Conservation (phyloP, 2,888 invertebrate species). For the Pegoplata infirma region DNA sequence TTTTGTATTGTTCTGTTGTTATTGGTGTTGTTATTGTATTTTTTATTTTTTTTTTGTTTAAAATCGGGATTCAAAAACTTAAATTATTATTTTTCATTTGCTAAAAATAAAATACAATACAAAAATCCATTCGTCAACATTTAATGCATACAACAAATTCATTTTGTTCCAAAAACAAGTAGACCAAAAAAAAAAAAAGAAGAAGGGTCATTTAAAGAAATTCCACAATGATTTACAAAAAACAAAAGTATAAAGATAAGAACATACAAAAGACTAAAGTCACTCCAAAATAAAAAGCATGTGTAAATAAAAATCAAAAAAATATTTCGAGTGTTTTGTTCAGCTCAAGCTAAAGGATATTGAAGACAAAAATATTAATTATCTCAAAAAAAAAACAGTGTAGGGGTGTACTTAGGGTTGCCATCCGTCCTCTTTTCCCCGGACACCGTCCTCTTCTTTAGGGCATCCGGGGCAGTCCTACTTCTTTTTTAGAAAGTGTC, state of each 20-base stretch:
- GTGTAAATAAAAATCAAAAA: no score
- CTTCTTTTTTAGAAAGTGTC: no score
- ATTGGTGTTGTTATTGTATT: no score
- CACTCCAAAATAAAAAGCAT: conserved; percentile 16
- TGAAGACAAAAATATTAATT: no score
- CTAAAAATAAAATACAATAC: conserved; percentile 36
- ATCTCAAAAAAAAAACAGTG: no score
- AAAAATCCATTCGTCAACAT: conserved; percentile 24
- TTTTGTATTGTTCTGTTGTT: conserved; percentile 9
- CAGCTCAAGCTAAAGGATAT: no score
- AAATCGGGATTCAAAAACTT: conserved; percentile 46
- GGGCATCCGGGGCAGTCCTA: no score
- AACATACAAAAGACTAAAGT: conserved; percentile 58
- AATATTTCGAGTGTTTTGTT: no score
- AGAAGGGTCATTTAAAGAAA: conserved; percentile 45
- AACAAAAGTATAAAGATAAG: conserved; percentile 42
- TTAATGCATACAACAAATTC: conserved; percentile 20
- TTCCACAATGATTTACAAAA: conserved; percentile 31
- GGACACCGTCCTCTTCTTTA: no score
- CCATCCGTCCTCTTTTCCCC: no score
- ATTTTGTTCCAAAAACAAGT: conserved; percentile 26
- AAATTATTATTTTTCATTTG: conserved; percentile 45
- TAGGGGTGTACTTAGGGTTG: no score
- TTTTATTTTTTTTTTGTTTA: no score
- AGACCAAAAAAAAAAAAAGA: conserved; percentile 12